Evolutionary conservation across 2,888 invertebrate genomes (phyloP).

Genomic region (Callyntrura sp.): DNA sequence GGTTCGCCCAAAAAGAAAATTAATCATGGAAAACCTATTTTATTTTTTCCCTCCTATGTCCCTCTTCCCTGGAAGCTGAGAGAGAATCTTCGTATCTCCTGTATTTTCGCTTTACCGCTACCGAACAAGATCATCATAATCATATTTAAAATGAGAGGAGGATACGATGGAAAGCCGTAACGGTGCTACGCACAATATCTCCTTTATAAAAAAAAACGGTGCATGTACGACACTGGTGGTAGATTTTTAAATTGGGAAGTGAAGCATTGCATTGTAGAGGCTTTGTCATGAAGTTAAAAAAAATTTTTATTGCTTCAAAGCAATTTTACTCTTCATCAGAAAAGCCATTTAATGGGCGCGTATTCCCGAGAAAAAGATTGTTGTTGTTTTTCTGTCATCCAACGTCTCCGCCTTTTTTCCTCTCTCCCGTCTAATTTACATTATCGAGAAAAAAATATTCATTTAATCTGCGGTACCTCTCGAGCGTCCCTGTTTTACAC

Average conservation of each 20-base stretch:
- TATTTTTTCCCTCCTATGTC: conserved; percentile 64
- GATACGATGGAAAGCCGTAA: conserved; percentile 44
- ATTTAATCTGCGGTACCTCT: conserved; percentile 10
- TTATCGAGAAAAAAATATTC: conserved; percentile 41
- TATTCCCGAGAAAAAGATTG: conserved; percentile 3
- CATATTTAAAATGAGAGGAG: conserved; percentile 70
- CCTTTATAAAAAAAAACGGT: background rate
- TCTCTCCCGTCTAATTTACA: conserved; percentile 23
- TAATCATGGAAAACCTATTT: conserved; percentile 76
- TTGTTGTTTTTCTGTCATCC: conserved; percentile 47
- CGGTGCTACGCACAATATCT: background rate
- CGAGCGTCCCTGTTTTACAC: background rate
- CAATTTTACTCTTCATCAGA: conserved; percentile 43
- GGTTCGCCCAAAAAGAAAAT: conserved; percentile 66
- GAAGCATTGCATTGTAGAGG: background rate
- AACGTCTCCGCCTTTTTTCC: conserved; percentile 17
- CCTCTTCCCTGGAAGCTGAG: conserved; percentile 71
- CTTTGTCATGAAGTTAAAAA: conserved; percentile 17
- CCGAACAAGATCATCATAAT: conserved; percentile 66
- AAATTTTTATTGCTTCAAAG: conserved; percentile 44
- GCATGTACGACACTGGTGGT: background rate
- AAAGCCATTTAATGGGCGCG: conserved; percentile 18
- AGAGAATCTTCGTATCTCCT: conserved; percentile 36
- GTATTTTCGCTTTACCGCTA: conserved; percentile 6
- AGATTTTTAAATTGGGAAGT: conserved; percentile 11